These are phyloP conservation scores for Falco cherrug DNA, from an alignment of 2,797 vertebrate genomes.

Conservation along the genomic window DNA sequence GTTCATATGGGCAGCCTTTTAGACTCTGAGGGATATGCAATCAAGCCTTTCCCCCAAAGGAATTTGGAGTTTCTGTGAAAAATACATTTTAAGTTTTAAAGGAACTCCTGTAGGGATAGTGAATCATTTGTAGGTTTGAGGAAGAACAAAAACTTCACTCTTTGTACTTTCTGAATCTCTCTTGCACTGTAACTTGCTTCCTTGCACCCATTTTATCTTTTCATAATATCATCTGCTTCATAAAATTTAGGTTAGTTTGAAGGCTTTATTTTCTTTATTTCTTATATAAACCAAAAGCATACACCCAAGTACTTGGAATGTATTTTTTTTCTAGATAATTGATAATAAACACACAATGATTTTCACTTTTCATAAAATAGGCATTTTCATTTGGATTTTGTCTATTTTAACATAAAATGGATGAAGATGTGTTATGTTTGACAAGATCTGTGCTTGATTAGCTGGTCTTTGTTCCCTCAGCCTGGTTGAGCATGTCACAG, in stretches of 20 bases:
- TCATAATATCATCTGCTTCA: not conserved
- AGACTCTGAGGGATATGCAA: conserved; percentile 79
- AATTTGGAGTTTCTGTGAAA: conserved; percentile 76
- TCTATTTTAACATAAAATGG: conserved; percentile 26
- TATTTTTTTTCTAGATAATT: not conserved
- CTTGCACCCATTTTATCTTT: not conserved
- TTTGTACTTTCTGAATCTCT: not conserved
- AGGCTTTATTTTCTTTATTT: not conserved
- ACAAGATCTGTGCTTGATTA: conserved; percentile 56
- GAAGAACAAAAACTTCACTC: not conserved
- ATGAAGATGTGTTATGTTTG: conserved; percentile 60
- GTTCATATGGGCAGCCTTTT: conserved; percentile 84
- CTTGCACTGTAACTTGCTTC: not conserved
- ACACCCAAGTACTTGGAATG: not conserved
- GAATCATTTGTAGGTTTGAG: not conserved
- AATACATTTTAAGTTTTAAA: conserved; percentile 66
- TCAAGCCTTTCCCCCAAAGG: conserved; percentile 78
- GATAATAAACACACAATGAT: not conserved
- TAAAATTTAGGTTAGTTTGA: not conserved
- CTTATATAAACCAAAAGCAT: not conserved
- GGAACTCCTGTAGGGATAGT: conserved; percentile 20
- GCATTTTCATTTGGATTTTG: not conserved
- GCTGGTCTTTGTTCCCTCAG: conserved; percentile 47
- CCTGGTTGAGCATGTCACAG: conserved; percentile 13
- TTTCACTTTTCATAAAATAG: not conserved